Percentiles rank a stretch among this genome's conserved stretches.
These are phyloP conservation scores for Scrobipalpa atriplicella DNA, from an alignment of 2,888 invertebrate species.

Conservation along the genomic window DNA sequence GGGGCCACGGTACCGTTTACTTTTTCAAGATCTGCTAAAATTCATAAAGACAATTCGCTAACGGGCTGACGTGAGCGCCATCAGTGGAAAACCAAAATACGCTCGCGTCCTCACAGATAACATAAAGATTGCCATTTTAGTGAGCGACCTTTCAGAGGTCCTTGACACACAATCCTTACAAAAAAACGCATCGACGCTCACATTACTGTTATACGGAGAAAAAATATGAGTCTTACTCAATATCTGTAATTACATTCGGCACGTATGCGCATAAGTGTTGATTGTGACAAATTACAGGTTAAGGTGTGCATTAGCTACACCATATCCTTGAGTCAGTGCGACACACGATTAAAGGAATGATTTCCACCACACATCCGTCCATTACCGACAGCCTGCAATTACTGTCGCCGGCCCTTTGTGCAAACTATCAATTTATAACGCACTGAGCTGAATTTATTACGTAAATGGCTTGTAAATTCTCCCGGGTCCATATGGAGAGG, in stretches of 20 bases:
- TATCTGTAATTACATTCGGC: slow-evolving; percentile 43
- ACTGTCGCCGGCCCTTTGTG: slow-evolving; percentile 62
- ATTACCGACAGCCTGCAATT: slow-evolving; percentile 61
- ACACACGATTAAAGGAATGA: slow-evolving; percentile 57
- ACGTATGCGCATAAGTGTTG: slow-evolving; percentile 41
- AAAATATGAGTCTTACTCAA: slow-evolving; percentile 42
- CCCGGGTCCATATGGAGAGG: slow-evolving; percentile 30
- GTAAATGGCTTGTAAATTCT: slow-evolving; percentile 34
- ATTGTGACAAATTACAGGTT: slow-evolving; percentile 57
- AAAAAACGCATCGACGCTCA: slow-evolving; percentile 62
- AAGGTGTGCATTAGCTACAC: slow-evolving; percentile 45
- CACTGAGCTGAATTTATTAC: slow-evolving; percentile 36
- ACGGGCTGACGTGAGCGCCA: slow-evolving; percentile 52
- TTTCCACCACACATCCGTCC: slow-evolving; percentile 55
- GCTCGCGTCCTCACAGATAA: slow-evolving; percentile 64
- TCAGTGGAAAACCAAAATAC: slow-evolving; percentile 60
- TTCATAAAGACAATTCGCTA: slow-evolving; percentile 37
- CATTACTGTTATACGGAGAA: slow-evolving; percentile 29
- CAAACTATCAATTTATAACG: slow-evolving; percentile 59
- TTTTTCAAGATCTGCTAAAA: slow-evolving; percentile 20
- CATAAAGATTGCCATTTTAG: slow-evolving; percentile 80
- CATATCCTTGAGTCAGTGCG: slow-evolving; percentile 53
- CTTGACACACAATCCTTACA: slow-evolving; percentile 72
- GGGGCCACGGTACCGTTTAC: slow-evolving; percentile 17
- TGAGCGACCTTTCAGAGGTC: slow-evolving; percentile 72